Percentiles rank a stretch among this genome's conserved stretches.
phyloP scores from a whole-genome alignment of 2,113 vertebrate species.

The Periophthalmus modestus region DNA sequence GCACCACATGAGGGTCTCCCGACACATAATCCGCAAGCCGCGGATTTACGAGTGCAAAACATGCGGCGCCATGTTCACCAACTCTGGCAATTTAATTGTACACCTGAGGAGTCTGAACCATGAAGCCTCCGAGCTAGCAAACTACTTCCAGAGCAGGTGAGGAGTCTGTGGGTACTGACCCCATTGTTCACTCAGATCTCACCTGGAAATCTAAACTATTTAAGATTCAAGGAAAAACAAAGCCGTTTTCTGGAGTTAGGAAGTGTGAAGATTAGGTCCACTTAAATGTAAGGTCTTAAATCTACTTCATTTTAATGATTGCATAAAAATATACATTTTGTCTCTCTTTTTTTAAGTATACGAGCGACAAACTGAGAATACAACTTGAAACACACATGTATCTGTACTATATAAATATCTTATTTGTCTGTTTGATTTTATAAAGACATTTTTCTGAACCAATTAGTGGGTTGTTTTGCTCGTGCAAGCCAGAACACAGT shows the following conservation, averaged over 20 bases:
- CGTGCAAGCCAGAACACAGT: constrained; percentile 37
- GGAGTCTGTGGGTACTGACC: constrained; percentile 83
- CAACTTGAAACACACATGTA: not conserved
- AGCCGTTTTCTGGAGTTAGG: constrained; percentile 8
- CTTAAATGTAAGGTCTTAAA: not conserved
- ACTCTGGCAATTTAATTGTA: constrained; percentile 99
- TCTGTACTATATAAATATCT: not conserved
- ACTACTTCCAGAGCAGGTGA: constrained; percentile 99
- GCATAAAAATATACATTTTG: not conserved
- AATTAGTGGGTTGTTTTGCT: constrained; percentile 29
- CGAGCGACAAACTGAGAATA: not conserved
- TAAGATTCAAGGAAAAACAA: constrained; percentile 15
- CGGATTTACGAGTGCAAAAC: constrained; percentile 99
- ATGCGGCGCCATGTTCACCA: constrained; percentile 99
- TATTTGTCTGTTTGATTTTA: constrained; percentile 16
- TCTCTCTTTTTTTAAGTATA: not conserved
- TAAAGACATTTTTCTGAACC: constrained; percentile 13
- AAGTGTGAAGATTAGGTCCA: constrained; percentile 29
- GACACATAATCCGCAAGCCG: constrained; percentile 99
- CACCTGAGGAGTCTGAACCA: constrained; percentile 99
- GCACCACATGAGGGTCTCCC: constrained; percentile 99
- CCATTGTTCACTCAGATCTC: constrained; percentile 69
- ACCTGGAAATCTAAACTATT: constrained; percentile 57
- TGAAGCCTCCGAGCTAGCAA: constrained; percentile 99
- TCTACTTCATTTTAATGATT: not conserved